A percentile compares a stretch with the other conserved stretches of the same genome.
Conservation (phyloP, 1,140 invertebrate genomes). For the Heliconius eleuchia region DNA sequence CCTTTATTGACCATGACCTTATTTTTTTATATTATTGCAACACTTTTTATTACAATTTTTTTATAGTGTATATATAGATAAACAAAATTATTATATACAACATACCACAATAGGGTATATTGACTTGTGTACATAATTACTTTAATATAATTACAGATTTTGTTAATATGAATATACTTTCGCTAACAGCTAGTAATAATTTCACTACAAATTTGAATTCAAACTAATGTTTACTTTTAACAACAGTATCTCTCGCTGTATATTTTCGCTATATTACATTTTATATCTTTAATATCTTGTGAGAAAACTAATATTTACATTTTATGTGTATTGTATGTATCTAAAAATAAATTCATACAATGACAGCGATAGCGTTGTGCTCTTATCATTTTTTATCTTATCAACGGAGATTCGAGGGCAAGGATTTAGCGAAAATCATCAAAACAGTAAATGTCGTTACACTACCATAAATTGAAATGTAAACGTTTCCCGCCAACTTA, state of each 20-base stretch:
- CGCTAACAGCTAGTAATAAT: too few species aligned
- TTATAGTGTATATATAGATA: neutral
- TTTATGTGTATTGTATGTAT: neutral
- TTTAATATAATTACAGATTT: neutral
- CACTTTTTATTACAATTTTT: neutral
- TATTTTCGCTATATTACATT: neutral
- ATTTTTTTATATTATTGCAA: neutral
- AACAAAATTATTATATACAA: too few species aligned
- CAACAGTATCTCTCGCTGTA: neutral
- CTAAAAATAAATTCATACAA: neutral
- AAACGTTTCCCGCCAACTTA: neutral
- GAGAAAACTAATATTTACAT: neutral
- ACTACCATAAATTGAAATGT: neutral
- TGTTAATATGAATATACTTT: too few species aligned
- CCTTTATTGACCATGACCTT: slow-evolving; percentile 19
- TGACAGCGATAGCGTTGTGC: neutral
- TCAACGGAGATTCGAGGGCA: slow-evolving; percentile 15
- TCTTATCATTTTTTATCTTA: slow-evolving; percentile 14
- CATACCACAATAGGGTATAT: neutral
- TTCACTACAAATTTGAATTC: neutral
- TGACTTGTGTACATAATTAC: neutral
- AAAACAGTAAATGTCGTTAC: neutral
- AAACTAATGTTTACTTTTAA: neutral
- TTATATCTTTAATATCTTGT: neutral
- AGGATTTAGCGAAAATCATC: neutral